phyloP scores from a whole-genome alignment of 2,797 vertebrate genomes.

The Gallirallus australis region DNA sequence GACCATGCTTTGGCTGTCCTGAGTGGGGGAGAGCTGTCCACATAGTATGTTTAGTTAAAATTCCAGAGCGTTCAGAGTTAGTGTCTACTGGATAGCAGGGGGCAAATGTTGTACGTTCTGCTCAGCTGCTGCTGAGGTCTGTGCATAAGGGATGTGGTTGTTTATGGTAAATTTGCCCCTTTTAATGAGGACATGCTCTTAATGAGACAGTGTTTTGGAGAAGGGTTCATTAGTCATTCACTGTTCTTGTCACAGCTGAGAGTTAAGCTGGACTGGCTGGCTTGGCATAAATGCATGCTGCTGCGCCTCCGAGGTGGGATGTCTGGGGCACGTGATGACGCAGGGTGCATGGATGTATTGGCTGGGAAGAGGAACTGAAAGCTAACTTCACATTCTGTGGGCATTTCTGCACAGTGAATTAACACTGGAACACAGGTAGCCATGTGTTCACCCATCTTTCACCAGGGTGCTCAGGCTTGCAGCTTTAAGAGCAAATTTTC shows the following conservation, averaged over 20 bases:
- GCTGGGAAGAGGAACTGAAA: background rate
- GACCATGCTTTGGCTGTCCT: background rate
- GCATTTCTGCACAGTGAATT: background rate
- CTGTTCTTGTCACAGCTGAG: background rate
- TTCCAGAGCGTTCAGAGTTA: background rate
- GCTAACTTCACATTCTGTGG: too few species aligned
- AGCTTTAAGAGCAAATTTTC: background rate
- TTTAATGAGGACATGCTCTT: constrained; percentile 50
- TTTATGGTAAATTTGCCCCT: constrained; percentile 46
- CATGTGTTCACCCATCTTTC: background rate
- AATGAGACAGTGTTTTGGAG: constrained; percentile 54
- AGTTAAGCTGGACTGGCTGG: background rate
- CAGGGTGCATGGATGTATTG: background rate
- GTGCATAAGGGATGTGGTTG: constrained; percentile 4
- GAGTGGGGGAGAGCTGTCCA: background rate
- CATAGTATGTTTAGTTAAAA: background rate
- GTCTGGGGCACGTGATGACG: background rate
- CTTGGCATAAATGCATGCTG: background rate
- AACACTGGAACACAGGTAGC: background rate
- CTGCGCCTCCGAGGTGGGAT: background rate
- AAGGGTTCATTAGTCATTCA: constrained; percentile 14
- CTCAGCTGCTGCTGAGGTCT: constrained; percentile 32
- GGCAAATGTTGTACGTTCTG: background rate
- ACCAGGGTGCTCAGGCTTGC: accelerated
- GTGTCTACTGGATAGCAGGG: background rate